A percentile compares a stretch with the other conserved stretches of the same genome.
Conservation (phyloP, 2,888 invertebrate genomes). For the Branchipolynoe longqiensis region DNA sequence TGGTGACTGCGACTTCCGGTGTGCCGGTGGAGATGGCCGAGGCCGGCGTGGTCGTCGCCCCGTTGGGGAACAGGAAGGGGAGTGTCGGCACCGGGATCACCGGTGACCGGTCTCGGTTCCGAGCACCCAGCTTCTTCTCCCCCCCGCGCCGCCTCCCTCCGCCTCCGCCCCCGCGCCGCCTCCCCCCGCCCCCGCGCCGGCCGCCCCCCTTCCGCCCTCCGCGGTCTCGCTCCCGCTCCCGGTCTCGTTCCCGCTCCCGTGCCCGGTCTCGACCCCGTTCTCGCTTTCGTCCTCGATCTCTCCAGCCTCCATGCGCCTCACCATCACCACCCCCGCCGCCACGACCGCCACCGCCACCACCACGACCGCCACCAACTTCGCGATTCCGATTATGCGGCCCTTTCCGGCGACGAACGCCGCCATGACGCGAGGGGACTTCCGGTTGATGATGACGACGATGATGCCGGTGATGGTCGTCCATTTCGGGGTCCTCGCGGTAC, state of each 20-base stretch:
- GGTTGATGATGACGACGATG: too few relatives aligned
- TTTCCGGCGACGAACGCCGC: background rate
- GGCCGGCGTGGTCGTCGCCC: background rate
- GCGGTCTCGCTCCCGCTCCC: conserved; percentile 32
- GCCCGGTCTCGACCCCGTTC: conserved; percentile 51
- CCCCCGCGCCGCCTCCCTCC: background rate
- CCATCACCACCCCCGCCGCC: background rate
- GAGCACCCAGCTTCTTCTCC: background rate
- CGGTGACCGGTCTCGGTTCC: background rate
- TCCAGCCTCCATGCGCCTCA: too few relatives aligned
- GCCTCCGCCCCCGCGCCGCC: background rate
- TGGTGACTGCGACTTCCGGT: conserved; percentile 32
- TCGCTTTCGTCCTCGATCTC: background rate
- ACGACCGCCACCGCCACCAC: background rate
- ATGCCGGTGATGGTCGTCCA: background rate
- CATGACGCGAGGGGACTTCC: conserved; percentile 6
- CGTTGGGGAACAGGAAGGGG: background rate
- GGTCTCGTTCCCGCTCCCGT: conserved; percentile 50
- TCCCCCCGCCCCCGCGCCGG: background rate
- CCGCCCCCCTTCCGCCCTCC: background rate
- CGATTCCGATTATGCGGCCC: background rate
- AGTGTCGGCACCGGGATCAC: background rate
- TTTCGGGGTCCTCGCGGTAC: background rate
- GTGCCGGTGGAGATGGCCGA: background rate
- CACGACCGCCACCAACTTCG: background rate